phyloP scores from a whole-genome alignment of 2,888 invertebrate genomes.

The Notodonta ziczac region DNA sequence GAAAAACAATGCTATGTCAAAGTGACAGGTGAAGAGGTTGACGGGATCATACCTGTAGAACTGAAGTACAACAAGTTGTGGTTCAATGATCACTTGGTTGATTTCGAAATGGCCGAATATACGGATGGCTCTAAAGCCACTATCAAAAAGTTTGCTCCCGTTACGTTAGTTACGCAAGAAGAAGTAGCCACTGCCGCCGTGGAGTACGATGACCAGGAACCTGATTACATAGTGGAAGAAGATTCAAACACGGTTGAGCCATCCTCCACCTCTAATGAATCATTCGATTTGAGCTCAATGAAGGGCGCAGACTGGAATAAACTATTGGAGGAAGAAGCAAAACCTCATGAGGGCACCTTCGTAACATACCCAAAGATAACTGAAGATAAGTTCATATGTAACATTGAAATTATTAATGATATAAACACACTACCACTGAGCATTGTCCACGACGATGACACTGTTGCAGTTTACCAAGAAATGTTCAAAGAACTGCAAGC shows the following conservation, averaged over 20 bases:
- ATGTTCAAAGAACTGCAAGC: slow-evolving; percentile 80
- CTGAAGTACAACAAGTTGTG: slow-evolving; percentile 67
- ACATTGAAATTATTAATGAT: slow-evolving; percentile 62
- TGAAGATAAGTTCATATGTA: slow-evolving; percentile 58
- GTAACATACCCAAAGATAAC: slow-evolving; percentile 48
- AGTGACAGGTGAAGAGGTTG: slow-evolving; percentile 60
- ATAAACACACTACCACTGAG: slow-evolving; percentile 59
- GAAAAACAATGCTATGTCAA: slow-evolving; percentile 83
- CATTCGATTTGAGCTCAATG: slow-evolving; percentile 44
- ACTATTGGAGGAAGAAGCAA: slow-evolving; percentile 54
- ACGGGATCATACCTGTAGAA: slow-evolving; percentile 62
- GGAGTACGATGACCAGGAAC: slow-evolving; percentile 54
- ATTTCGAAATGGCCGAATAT: slow-evolving; percentile 71
- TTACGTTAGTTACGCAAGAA: slow-evolving; percentile 13
- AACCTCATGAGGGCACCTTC: slow-evolving; percentile 37
- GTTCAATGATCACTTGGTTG: slow-evolving; percentile 78
- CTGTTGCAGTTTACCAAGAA: slow-evolving; percentile 67
- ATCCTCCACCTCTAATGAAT: slow-evolving; percentile 42
- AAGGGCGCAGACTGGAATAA: slow-evolving; percentile 62
- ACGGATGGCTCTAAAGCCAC: slow-evolving; percentile 62
- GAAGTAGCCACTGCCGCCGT: slow-evolving; percentile 24
- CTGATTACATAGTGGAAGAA: slow-evolving; percentile 65
- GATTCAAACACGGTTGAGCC: slow-evolving; percentile 39
- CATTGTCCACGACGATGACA: slow-evolving; percentile 68
- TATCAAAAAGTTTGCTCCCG: slow-evolving; percentile 52